phyloP scores from a whole-genome alignment of 2,113 vertebrate genomes.

The Fulmarus glacialis region DNA sequence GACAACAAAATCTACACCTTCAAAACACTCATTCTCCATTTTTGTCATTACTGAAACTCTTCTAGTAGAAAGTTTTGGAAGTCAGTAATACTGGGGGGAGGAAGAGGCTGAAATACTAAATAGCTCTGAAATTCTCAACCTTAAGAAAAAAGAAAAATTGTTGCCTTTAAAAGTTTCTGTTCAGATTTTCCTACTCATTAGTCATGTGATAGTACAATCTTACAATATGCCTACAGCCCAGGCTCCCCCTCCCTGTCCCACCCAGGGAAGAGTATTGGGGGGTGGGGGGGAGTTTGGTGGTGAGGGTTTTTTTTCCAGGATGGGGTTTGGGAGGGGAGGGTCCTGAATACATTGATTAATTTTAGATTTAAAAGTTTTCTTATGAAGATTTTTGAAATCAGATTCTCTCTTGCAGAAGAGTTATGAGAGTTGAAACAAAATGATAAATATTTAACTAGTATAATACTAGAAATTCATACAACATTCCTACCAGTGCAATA shows the following conservation, averaged over 20 bases:
- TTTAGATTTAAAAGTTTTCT: neutral
- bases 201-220: neutral
- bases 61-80: neutral
- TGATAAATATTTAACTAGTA: neutral
- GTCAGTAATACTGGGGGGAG: neutral
- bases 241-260: neutral
- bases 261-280: neutral
- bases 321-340: neutral
- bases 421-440: neutral
- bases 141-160: neutral
- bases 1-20: neutral
- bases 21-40: neutral
- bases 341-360: neutral
- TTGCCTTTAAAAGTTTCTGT: neutral
- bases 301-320: neutral
- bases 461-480: neutral
- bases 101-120: neutral
- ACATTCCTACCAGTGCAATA: neutral
- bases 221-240: neutral
- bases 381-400: neutral
- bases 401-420: neutral
- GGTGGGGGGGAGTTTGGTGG: neutral
- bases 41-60: neutral
- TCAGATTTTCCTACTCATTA: conserved; percentile 36
- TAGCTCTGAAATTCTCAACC: neutral